Percentiles rank a stretch among this genome's conserved stretches.
phyloP scores from a whole-genome alignment of 2,888 invertebrate species.

The Cryptocheilus praepositus region DNA sequence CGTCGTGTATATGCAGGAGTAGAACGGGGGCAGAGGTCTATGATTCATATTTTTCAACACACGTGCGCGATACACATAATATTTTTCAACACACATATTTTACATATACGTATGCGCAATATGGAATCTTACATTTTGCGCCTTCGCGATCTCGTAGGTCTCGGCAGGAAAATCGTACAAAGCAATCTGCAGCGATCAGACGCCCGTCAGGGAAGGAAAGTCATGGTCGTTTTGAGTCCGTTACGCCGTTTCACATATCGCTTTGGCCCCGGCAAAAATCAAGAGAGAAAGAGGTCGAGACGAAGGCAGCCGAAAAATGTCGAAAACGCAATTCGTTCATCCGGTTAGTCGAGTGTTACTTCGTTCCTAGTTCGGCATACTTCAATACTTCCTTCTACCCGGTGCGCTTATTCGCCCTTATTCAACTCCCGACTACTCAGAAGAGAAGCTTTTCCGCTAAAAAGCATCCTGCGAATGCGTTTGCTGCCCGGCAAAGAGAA shows the following conservation, averaged over 20 bases:
- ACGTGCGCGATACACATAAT: too few species aligned
- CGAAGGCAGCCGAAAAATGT: slow-evolving; percentile 12
- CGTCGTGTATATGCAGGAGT: too few species aligned
- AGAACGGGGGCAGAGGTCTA: too few species aligned
- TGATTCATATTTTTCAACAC: too few species aligned
- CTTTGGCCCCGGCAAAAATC: not conserved
- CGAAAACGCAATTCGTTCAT: slow-evolving; percentile 21
- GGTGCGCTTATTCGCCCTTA: not conserved
- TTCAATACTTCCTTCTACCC: not conserved
- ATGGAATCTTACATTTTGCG: too few species aligned
- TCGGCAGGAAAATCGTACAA: not conserved
- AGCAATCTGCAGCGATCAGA: not conserved
- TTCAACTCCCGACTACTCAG: not conserved
- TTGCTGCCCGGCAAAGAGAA: not conserved
- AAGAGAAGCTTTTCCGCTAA: too few species aligned
- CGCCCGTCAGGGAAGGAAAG: too few species aligned
- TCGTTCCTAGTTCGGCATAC: slow-evolving; percentile 15
- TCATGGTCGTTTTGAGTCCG: not conserved
- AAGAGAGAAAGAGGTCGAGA: not conserved
- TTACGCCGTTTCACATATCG: not conserved
- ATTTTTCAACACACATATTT: too few species aligned
- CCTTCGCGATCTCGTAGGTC: too few species aligned
- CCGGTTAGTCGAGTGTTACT: slow-evolving; percentile 17
- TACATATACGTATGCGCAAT: too few species aligned
- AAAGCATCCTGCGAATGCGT: too few species aligned